Evolutionary conservation across 2,113 vertebrate species (phyloP), one percentile per base, ranked within the genome.

Genomic region (Monarcha castaneiventris): DNA sequence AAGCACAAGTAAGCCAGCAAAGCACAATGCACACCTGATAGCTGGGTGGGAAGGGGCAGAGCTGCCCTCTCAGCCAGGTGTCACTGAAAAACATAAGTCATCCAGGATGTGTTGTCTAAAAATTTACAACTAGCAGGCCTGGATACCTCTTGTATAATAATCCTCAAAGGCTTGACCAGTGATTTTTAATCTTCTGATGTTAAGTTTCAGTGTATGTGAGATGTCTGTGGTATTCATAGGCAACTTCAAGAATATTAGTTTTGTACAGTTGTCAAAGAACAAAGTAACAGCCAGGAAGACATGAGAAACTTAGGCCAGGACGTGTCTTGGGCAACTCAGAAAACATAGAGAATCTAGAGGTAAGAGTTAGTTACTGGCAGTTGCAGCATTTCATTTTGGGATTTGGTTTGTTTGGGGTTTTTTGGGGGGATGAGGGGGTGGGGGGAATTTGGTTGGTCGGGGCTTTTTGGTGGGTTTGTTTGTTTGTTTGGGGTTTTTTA

Each of bases 381-480:
- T 52, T 89, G 44, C 54, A 81, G 41, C 26, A n/a, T 78, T 88
- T 83, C 3, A 5, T 7, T 83, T 79, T 41, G 56, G 35, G 32
- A 29, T 52, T 32, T 56, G 32, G 7, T 4, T 71, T 33, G 9
- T 22, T 39, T 29, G 20, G 27, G n/a, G 13, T 1, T 43, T 80
- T 59, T 64, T 8, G 10, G 7, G 9, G 3, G 2, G 6, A 0
- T 11, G 5, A 7, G 10, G n/a, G 10, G 15, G 1, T 30, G 22
- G n/a, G 8, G 33, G 8, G 7, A 16, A 76, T 76, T 30, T 22
- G 10, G 32, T 41, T 26, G 30, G 18, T 59, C 49, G 72, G 13
- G 7, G 2, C 3, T 11, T 30, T 72, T 35, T 25, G 14, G 17
- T 51, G 54, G 10, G 25, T 13, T 55, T 39, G 20, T 37, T 71